Percentiles rank a stretch among this genome's conserved stretches.
These are phyloP conservation scores for Drosophila auraria DNA, from an alignment of 1,140 invertebrate species.

Conservation along the genomic window DNA sequence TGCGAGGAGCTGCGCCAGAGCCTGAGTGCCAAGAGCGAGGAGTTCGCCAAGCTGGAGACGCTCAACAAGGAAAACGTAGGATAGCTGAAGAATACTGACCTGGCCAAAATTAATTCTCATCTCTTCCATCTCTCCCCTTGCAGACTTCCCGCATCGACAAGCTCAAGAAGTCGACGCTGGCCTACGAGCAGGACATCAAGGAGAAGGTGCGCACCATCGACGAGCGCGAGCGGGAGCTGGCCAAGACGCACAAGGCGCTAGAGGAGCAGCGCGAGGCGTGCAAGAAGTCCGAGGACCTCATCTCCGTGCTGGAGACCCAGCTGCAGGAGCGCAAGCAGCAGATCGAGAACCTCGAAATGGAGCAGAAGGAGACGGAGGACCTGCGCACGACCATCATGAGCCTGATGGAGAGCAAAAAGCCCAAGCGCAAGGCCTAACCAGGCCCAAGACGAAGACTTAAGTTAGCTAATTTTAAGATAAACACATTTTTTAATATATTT, in stretches of 20 bases:
- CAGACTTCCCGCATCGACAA: constrained; percentile 77
- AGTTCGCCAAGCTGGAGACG: constrained; percentile 62
- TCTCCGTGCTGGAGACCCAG: constrained; percentile 75
- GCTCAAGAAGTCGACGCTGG: constrained; percentile 71
- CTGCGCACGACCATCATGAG: constrained; percentile 83
- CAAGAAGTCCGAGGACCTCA: constrained; percentile 77
- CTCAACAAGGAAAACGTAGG: constrained; percentile 75
- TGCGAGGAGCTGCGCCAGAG: constrained; percentile 61
- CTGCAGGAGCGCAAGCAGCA: constrained; percentile 78
- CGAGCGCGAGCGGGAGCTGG: constrained; percentile 69
- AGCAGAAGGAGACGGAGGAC: constrained; percentile 81
- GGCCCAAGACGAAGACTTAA: background rate
- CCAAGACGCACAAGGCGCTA: constrained; percentile 68
- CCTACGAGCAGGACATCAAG: constrained; percentile 76
- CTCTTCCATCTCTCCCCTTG: background rate
- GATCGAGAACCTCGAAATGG: constrained; percentile 76
- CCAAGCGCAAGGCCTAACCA: constrained; percentile 70
- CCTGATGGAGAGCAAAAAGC: constrained; percentile 84
- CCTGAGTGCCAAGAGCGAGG: constrained; percentile 61
- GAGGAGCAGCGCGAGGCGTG: constrained; percentile 78
- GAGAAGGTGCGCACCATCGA: constrained; percentile 76
- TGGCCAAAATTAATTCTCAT: no score
- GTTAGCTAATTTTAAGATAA: background rate
- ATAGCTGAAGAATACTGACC: no score
- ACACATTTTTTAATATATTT: constrained; percentile 35